Base-by-base conservation (phyloP, 2,113 vertebrate species). In the Neogale vison region DNA sequence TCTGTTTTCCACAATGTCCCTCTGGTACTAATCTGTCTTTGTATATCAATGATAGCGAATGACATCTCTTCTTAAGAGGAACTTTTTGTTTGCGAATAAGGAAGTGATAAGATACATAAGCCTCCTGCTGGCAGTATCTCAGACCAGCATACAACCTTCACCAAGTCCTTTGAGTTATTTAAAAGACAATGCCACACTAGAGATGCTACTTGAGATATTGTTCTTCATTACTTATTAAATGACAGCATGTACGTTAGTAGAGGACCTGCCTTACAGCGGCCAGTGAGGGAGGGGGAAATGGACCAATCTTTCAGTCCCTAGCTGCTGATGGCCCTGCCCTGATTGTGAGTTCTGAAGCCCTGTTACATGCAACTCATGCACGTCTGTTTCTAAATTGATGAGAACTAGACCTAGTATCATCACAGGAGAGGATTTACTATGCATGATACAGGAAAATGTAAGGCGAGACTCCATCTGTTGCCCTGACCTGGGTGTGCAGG, bases 91-190 rank as follows among this genome's bases (percentile, higher is more conserved):
- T 79, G 84, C 67, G 74, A 95, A 61, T 34, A 87, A 94, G 63
- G 71, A 98, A 88, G 65, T 69, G 31, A 71, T 93, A 57, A 96
- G 52, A 86, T 79, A 80, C 13, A 71, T 4, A 76, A 96, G 26
- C 2, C 17, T 72, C 1, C 7, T 76, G 36, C 50, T 47, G 42
- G 65, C 74, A 89, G 50, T 71, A 85, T 52, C 45, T 82, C 93
- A 89, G 72, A 80, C 59, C 23, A 74, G 36, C 18, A 72, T 6
- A 24, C 26, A 92, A 39, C 26, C 91, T 89, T 84, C n/a, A 69
- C 42, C 39, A 82, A 83, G 59, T 39, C 65, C 71, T 93, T 59
- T 45, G 50, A 89, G 85, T 95, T 95, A 88, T 74, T 95, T 98
- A 96, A 95, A 88, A 93, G 86, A 91, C 63, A 85, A 59, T 39